phyloP scores from a whole-genome alignment of 2,888 invertebrate genomes.

The Netelia fuscicornis region DNA sequence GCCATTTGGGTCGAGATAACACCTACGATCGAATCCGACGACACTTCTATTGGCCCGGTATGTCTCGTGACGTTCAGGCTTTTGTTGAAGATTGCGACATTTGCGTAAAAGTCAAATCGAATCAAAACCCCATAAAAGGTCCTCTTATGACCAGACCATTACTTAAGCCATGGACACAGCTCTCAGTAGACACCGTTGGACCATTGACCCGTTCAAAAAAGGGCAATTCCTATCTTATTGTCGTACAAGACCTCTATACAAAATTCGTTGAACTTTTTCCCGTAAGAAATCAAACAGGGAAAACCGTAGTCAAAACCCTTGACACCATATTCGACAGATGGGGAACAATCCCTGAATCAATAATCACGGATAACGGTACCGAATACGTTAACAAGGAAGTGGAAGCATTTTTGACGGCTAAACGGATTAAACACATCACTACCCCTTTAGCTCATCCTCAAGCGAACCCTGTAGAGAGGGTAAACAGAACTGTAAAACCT shows the following conservation, averaged over 20 bases:
- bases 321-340: conserved; percentile 46
- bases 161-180: conserved; percentile 42
- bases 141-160: conserved; percentile 30
- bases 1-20: conserved; percentile 58
- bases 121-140: conserved; percentile 40
- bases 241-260: conserved; percentile 48
- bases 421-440: conserved; percentile 4
- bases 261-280: conserved; percentile 51
- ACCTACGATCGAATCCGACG: conserved; percentile 54
- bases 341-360: conserved; percentile 26
- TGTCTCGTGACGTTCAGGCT: conserved; percentile 50
- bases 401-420: conserved; percentile 4
- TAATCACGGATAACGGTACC: conserved; percentile 34
- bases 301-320: conserved; percentile 13
- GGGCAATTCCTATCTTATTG: conserved; percentile 47
- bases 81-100: conserved; percentile 47
- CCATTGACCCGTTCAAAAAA: conserved; percentile 29
- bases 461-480: conserved; percentile 51
- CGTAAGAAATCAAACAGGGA: conserved; percentile 24
- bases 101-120: conserved; percentile 53
- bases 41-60: conserved; percentile 47
- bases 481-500: conserved; percentile 43
- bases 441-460: conserved; percentile 14
- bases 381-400: conserved; percentile 46
- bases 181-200: conserved; percentile 48